Evolutionary conservation across 2,113 vertebrate species (phyloP).

Genomic region (Pao palembangensis): DNA sequence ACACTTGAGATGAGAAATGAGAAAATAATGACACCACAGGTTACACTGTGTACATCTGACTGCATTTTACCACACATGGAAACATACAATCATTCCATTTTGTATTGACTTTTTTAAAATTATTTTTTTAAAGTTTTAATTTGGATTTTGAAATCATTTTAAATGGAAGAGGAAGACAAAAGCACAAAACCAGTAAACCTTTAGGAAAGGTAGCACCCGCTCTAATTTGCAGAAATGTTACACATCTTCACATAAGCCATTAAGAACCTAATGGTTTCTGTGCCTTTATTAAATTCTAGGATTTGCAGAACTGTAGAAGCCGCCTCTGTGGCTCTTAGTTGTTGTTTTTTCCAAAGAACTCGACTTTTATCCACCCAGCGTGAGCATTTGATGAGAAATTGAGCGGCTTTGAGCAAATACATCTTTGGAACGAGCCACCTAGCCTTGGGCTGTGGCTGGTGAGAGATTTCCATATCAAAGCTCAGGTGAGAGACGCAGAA

Average conservation of each 20-base stretch:
- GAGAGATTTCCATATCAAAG: conserved; percentile 76
- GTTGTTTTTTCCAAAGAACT: conserved; percentile 62
- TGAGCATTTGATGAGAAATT: conserved; percentile 71
- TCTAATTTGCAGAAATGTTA: conserved; percentile 32
- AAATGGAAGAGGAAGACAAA: background rate
- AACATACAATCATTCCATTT: too few relatives aligned
- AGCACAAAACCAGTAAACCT: too few relatives aligned
- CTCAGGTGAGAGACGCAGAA: conserved; percentile 63
- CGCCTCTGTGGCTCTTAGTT: conserved; percentile 50
- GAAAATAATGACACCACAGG: too few relatives aligned
- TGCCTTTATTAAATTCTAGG: conserved; percentile 27
- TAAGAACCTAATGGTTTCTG: conserved; percentile 35
- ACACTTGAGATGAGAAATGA: too few relatives aligned
- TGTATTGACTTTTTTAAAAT: too few relatives aligned
- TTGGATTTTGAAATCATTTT: background rate
- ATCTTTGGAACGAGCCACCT: conserved; percentile 69
- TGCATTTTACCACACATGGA: too few relatives aligned
- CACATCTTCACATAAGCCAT: conserved; percentile 33
- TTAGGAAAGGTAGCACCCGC: background rate
- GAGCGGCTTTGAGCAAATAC: conserved; percentile 70
- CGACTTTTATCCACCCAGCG: conserved; percentile 58
- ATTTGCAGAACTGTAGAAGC: conserved; percentile 41
- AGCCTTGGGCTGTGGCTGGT: conserved; percentile 60
- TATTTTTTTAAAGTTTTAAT: too few relatives aligned
- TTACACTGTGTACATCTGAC: too few relatives aligned